Evolutionary conservation across 2,888 invertebrate species (phyloP).

Genomic region (Podotricha telesiphe): DNA sequence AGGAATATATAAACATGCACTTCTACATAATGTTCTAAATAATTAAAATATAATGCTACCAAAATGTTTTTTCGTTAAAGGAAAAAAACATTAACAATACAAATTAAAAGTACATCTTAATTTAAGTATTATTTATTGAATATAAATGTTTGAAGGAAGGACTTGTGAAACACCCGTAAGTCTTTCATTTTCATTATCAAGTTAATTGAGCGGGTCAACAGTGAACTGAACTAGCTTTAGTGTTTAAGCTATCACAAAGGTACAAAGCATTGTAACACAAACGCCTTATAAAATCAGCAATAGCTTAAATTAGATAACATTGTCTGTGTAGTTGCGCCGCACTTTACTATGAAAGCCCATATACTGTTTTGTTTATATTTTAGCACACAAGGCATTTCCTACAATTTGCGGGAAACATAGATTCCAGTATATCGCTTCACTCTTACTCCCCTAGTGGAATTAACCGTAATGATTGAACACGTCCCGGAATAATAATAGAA

Average conservation of each 20-base stretch:
- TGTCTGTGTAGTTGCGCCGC: not conserved
- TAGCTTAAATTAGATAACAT: constrained; percentile 25
- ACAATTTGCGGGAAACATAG: not conserved
- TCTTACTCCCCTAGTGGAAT: too few species aligned
- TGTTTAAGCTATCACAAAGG: constrained; percentile 50
- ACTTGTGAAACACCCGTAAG: not conserved
- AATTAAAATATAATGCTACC: too few species aligned
- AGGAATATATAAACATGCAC: too few species aligned
- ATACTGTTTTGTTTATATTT: not conserved
- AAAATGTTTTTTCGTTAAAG: too few species aligned
- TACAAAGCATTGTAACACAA: constrained; percentile 24
- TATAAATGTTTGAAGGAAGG: not conserved
- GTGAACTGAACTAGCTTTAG: constrained; percentile 54
- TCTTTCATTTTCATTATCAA: constrained; percentile 37
- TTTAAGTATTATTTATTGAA: not conserved
- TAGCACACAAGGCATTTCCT: not conserved
- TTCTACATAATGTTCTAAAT: too few species aligned
- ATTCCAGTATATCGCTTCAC: too few species aligned
- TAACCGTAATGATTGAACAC: too few species aligned
- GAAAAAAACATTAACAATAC: too few species aligned
- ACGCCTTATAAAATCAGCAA: constrained; percentile 15
- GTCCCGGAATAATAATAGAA: too few species aligned
- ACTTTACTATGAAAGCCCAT: not conserved
- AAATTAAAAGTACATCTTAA: not conserved
- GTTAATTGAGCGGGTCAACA: constrained; percentile 47